Percentiles rank a stretch among this genome's conserved stretches.
Conservation (phyloP, 2,113 vertebrate genomes). For the Dipodomys merriami region DNA sequence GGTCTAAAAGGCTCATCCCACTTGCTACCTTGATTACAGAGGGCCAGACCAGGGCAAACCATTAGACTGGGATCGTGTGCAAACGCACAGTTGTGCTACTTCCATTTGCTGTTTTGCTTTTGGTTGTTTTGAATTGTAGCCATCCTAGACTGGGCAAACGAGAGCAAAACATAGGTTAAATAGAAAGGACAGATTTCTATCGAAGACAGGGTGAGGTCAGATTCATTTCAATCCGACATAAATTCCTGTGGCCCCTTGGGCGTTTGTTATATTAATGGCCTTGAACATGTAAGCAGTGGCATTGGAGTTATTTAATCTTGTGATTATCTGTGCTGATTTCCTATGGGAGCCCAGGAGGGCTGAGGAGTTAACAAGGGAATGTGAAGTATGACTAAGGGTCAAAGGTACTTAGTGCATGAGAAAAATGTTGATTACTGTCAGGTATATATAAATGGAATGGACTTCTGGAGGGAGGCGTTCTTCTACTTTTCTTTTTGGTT, state of each 20-base stretch:
- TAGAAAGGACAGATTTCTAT: conserved; percentile 64
- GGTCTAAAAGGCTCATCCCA: conserved; percentile 25
- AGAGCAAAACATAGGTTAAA: conserved; percentile 73
- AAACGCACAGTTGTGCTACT: conserved; percentile 40
- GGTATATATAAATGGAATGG: conserved; percentile 72
- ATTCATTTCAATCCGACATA: conserved; percentile 73
- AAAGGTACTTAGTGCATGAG: conserved; percentile 62
- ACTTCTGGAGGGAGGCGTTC: conserved; percentile 61
- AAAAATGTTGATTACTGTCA: conserved; percentile 74
- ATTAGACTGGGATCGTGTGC: conserved; percentile 10
- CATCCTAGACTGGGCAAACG: conserved; percentile 10
- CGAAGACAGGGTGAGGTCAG: conserved; percentile 69
- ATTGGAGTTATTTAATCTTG: conserved; percentile 81
- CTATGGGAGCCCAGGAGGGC: conserved; percentile 65
- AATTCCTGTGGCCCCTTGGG: conserved; percentile 69
- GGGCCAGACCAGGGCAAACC: background rate
- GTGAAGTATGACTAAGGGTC: conserved; percentile 68
- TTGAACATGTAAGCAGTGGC: conserved; percentile 69
- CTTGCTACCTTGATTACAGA: conserved; percentile 1
- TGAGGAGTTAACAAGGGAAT: conserved; percentile 70
- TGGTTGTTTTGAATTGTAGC: conserved; percentile 50
- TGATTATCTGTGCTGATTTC: conserved; percentile 80
- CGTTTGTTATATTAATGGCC: conserved; percentile 74
- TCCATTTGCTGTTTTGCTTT: conserved; percentile 41
- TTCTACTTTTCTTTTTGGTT: background rate